Evolutionary conservation across 2,113 vertebrate genomes (phyloP), one percentile per base, ranked within the genome.

Genomic region (Onychorhynchus coronatus): DNA sequence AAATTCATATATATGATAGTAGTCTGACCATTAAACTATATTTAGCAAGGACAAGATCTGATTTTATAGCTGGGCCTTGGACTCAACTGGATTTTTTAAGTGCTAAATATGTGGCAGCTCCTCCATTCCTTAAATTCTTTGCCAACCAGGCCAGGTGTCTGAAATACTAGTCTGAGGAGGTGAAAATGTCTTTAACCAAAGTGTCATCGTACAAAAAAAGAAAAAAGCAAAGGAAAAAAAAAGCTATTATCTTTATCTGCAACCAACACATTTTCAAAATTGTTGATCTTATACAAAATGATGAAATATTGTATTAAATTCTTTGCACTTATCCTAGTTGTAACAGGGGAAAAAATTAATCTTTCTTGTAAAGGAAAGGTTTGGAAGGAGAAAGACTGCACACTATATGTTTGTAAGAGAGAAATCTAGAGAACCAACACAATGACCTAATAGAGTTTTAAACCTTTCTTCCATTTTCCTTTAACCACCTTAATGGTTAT

Each of bases 221-320:
- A 25, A 28, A 37, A 20, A 23, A 50, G 5, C 10, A 42, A 28
- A 15, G 15, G 24, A 15, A 15, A 22, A 35, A 5, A 7, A 28
- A 10, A 6, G 2, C 20, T 12, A 24, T 61, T 71, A 5, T 47
- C 8, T 14, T 71, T 84, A 67, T 73, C 24, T 84, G 3, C 59
- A 12, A 37, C 19, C 50, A 74, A 62, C 4, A 72, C 41, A 78
- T 65, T 78, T 25, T 74, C 10, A 4, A 91, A 80, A 35, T 35
- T 76, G 8, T 70, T 89, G 56, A 72, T 66, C 37, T 90, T 94
- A 62, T 24, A 73, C 7, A 55, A 41, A 84, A 10, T 46, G 17
- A 89, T 76, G 21, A 94, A 94, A 73, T 46, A 33, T 17, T 39
- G 70, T 83, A 63, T 73, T 84, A 67, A 80, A 87, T 89, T 70